Conservation (phyloP, 2,888 invertebrate genomes). For the Anoncus sp. region DNA sequence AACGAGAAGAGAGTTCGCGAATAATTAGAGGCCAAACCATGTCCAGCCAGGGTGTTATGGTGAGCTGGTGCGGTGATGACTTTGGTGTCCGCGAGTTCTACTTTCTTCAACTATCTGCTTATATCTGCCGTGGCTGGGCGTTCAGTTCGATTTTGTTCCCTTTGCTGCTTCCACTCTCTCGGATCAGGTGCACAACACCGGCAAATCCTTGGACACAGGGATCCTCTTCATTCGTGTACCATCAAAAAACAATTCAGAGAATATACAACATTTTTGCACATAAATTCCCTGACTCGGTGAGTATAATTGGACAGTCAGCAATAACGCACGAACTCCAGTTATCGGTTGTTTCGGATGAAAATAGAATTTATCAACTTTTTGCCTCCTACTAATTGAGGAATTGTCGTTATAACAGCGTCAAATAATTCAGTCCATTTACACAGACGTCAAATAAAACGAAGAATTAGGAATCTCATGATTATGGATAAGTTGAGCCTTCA, state of each 20-base stretch:
- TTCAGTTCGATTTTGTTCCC: constrained; percentile 11
- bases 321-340: no score
- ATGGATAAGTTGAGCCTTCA: no score
- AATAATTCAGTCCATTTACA: background rate
- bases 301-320: no score
- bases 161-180: background rate
- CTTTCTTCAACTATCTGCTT: constrained; percentile 5
- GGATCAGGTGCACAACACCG: background rate
- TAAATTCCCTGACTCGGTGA: background rate
- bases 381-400: no score
- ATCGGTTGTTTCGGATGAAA: no score
- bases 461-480: no score
- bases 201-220: background rate
- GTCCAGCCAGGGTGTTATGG: constrained; percentile 24
- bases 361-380: no score
- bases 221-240: background rate
- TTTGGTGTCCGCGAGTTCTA: background rate
- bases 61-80: constrained; percentile 8
- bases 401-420: no score
- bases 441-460: background rate
- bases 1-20: constrained; percentile 64
- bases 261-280: background rate
- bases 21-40: constrained; percentile 71
- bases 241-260: background rate
- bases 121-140: background rate